Conservation (phyloP, 2,113 vertebrate genomes). For the Centrocercus urophasianus region DNA sequence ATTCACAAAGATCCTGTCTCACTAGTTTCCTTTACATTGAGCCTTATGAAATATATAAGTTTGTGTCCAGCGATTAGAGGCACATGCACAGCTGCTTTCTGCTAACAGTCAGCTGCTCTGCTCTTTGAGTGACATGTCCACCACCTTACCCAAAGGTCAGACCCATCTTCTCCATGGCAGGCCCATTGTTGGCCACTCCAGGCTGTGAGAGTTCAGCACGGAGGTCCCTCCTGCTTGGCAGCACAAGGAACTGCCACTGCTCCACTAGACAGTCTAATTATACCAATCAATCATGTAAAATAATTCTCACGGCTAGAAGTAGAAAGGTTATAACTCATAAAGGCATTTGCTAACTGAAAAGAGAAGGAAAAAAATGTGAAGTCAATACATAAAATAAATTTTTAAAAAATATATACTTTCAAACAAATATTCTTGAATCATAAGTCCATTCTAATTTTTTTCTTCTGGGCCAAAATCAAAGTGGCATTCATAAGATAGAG, state of each 20-base stretch:
- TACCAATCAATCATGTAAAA: constrained; percentile 57
- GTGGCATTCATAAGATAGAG: neutral
- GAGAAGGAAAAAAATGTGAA: neutral
- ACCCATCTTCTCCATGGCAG: neutral
- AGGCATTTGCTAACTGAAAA: neutral
- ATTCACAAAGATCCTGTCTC: neutral
- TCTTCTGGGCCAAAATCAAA: neutral
- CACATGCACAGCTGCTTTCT: neutral
- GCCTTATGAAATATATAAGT: neutral
- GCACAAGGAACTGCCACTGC: neutral
- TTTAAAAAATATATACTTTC: neutral
- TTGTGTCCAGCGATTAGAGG: neutral
- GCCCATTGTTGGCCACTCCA: neutral
- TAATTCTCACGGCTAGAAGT: neutral
- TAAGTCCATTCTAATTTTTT: neutral
- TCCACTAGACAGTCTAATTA: constrained; percentile 39
- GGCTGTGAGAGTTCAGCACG: constrained; percentile 26
- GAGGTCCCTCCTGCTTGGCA: constrained; percentile 11
- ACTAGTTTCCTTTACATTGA: neutral
- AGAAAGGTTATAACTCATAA: constrained; percentile 26
- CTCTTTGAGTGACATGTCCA: constrained; percentile 2
- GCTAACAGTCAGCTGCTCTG: neutral
- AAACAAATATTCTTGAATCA: neutral
- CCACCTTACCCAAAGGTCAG: constrained; percentile 14
- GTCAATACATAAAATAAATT: neutral